Base-by-base conservation (phyloP, 2,113 vertebrate genomes). In the Accipiter virgatus region DNA sequence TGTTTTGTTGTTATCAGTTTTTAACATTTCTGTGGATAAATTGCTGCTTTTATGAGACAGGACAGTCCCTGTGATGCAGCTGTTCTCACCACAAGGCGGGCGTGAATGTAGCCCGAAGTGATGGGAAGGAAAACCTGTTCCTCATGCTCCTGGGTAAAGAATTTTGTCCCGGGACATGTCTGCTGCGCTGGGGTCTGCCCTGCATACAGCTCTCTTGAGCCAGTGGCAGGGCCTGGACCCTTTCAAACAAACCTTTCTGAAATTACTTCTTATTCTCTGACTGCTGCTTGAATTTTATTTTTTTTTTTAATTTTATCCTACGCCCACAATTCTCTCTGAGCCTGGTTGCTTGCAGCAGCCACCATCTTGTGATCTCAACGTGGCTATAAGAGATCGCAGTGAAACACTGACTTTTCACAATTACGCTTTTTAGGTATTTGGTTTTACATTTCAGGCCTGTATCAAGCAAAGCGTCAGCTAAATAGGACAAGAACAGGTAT, bases 291-390 rank as follows among this genome's bases (percentile, higher is more conserved):
- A 36, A 38, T 40, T 5, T 9, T 38, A 31, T 42, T 59, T 20
- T 13, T 3, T 23, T 67, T 26, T 36, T 13, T 53, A 5, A 61
- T 38, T 62, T 22, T 32, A 27, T 27, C 20, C 12, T 36, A 8
- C 10, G 19, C 34, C 22, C 19, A 23, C 48, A 38, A 1, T n/a
- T 34, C 45, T 67, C 45, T 18, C 31, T 59, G 23, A 26, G 7
- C 25, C 10, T 21, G 5, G 21, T 27, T 74, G 6, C 22, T 61
- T 45, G 48, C 50, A 68, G 74, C 29, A 80, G 52, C 42, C 27
- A 13, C 29, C 13, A 0, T 32, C 23, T 17, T 4, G 0, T 55
- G 59, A 25, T 43, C 79, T 71, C 71, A 25, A 16, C 0, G 1
- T 8, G 43, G 14, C 77, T 42, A 5, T 9, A 14, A 53, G 50